phyloP scores from a whole-genome alignment of 2,888 invertebrate genomes.

The Steinernema hermaphroditum region DNA sequence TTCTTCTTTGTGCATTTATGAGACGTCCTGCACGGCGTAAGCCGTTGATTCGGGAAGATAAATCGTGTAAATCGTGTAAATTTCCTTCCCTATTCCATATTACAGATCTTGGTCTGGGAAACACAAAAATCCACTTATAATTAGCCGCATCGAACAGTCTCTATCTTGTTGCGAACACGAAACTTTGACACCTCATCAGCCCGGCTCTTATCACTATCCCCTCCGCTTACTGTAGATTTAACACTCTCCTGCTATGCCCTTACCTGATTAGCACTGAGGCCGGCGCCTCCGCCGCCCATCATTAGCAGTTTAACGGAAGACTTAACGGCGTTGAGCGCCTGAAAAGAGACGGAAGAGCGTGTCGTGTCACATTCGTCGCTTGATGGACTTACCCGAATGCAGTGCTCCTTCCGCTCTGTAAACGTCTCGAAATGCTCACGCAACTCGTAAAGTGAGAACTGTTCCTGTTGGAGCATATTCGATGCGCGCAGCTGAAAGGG shows the following conservation, averaged over 20 bases:
- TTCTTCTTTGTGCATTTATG: too few species aligned
- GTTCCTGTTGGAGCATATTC: conserved; percentile 77
- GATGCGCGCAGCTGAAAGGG: conserved; percentile 64
- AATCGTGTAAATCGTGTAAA: too few species aligned
- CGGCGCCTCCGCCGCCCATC: conserved; percentile 71
- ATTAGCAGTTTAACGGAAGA: conserved; percentile 79
- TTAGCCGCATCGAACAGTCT: too few species aligned
- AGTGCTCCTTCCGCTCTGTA: conserved; percentile 86
- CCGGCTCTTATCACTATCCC: too few species aligned
- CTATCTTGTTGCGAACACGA: too few species aligned
- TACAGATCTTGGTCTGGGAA: too few species aligned
- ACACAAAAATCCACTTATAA: too few species aligned
- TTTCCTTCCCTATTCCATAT: too few species aligned
- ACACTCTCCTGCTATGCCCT: conserved; percentile 6
- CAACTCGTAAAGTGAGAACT: conserved; percentile 86
- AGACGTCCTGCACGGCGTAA: too few species aligned
- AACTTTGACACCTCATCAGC: too few species aligned
- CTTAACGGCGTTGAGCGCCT: conserved; percentile 75
- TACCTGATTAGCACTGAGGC: conserved; percentile 43
- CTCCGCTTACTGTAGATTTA: too few species aligned
- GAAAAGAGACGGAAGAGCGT: conserved; percentile 37
- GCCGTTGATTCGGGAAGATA: too few species aligned
- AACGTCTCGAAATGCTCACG: conserved; percentile 94
- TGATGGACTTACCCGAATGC: conserved; percentile 71
- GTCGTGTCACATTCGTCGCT: conserved; percentile 19